Evolutionary conservation across 2,797 vertebrate species (phyloP), one percentile per base, ranked within the genome.

Genomic region (Philypnodon macrostomus): DNA sequence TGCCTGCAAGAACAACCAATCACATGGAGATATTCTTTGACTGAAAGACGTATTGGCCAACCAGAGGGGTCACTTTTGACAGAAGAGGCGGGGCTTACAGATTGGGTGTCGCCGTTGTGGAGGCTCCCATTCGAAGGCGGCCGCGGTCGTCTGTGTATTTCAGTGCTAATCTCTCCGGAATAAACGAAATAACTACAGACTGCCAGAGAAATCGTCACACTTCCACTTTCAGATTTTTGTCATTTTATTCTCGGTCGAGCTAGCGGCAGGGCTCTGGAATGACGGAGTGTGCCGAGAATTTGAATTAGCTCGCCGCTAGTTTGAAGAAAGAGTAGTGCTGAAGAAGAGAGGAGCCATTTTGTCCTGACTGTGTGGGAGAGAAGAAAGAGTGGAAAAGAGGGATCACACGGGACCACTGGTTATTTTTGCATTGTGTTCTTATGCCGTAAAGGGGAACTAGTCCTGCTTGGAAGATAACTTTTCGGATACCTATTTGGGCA

Each of bases 271-370:
- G 63, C 73, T 64, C 47, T 87, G 89, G 77, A 68, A 90, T 91
- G 90, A 84, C 74, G 86, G 81, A 63, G 81, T 75, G 84, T 84
- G 85, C 64, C 51, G 77, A 76, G 77, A 80, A 87, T 87, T 77
- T 87, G 76, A 88, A 90, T 84, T 78, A 88, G 87, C 83, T 88
- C 75, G 76, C 79, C 75, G 75, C 83, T 88, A 88, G 89, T 88
- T 87, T 84, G 83, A 88, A 89, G 88, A 89, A 87, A 88, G 84
- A 87, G 85, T 78, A 66, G 73, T 78, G 73, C 67, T 73, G 58
- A 53, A 72, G 59, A n/a, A 79, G 61, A 79, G 81, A 75, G 88
- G 84, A 90, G 91, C 91, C 91, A 92, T 91, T 92, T 92, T 92
- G 91, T 92, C 87, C 91, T 84, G 84, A 89, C 85, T 85, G 89